Conservation (phyloP, 2,113 vertebrate genomes). For the Tyto alba region DNA sequence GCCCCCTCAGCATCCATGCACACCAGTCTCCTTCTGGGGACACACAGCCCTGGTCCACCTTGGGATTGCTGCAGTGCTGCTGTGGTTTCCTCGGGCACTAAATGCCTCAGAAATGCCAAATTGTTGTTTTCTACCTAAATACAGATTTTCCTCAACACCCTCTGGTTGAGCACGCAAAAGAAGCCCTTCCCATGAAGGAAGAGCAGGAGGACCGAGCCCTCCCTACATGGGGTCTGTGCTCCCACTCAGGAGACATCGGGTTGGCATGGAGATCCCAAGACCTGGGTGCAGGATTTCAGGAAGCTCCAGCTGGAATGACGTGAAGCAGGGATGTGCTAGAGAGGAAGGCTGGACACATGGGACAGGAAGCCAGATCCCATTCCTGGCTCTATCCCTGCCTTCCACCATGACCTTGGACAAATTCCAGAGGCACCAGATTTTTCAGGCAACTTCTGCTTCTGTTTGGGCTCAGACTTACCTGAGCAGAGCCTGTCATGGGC, state of each 20-base stretch:
- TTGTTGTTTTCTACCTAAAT: background rate
- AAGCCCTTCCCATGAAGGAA: background rate
- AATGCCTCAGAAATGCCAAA: background rate
- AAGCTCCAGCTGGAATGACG: background rate
- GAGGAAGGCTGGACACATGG: background rate
- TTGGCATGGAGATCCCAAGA: background rate
- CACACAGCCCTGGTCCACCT: background rate
- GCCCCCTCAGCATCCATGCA: background rate
- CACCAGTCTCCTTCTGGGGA: background rate
- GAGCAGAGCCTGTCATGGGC: background rate
- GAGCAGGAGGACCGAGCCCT: background rate
- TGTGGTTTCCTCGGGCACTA: background rate
- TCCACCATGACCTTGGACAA: background rate
- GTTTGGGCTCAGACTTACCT: fast-evolving
- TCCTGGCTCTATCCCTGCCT: background rate
- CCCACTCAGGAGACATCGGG: background rate
- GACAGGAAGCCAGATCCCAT: background rate
- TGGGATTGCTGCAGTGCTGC: background rate
- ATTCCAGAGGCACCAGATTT: background rate
- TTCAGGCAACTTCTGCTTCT: background rate
- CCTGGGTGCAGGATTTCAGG: background rate
- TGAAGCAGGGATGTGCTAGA: background rate
- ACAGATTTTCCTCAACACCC: background rate
- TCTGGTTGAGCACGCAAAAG: background rate
- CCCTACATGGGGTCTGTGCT: fast-evolving